Evolutionary conservation across 2,888 invertebrate species (phyloP).

Genomic region (Amphipoea oculea): DNA sequence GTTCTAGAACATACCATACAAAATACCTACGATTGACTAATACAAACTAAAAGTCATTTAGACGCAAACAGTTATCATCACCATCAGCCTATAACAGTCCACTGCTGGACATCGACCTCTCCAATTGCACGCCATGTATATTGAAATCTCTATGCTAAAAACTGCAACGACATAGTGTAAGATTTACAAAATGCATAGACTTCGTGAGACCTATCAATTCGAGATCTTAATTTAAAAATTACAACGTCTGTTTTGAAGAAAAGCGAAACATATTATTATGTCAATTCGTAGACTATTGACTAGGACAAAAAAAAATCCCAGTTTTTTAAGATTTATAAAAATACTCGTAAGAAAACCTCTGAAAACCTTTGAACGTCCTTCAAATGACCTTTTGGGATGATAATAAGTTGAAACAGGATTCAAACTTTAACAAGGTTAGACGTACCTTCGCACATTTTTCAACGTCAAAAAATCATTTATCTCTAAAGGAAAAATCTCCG

Average conservation of each 20-base stretch:
- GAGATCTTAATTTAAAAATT: not conserved
- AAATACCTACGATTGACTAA: no score
- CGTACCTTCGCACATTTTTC: not conserved
- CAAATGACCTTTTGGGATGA: no score
- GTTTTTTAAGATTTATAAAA: not conserved
- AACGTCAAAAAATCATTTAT: slow-evolving; percentile 3
- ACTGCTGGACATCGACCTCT: no score
- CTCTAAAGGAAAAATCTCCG: slow-evolving; percentile 1
- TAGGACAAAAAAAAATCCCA: not conserved
- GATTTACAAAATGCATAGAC: not conserved
- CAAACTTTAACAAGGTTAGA: not conserved
- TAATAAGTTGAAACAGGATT: not conserved
- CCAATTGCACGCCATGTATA: no score
- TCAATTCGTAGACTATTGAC: not conserved
- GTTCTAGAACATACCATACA: no score
- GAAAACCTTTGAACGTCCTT: not conserved
- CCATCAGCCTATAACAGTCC: no score
- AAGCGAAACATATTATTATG: not conserved
- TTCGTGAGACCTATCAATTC: not conserved
- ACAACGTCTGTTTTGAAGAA: not conserved
- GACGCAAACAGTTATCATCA: no score
- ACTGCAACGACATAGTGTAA: not conserved
- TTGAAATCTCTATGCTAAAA: not conserved
- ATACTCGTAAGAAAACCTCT: not conserved
- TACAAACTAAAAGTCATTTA: no score